A percentile compares a stretch with the other conserved stretches of the same genome.
phyloP scores from a whole-genome alignment of 2,888 invertebrate genomes.

The Platycheirus albimanus region DNA sequence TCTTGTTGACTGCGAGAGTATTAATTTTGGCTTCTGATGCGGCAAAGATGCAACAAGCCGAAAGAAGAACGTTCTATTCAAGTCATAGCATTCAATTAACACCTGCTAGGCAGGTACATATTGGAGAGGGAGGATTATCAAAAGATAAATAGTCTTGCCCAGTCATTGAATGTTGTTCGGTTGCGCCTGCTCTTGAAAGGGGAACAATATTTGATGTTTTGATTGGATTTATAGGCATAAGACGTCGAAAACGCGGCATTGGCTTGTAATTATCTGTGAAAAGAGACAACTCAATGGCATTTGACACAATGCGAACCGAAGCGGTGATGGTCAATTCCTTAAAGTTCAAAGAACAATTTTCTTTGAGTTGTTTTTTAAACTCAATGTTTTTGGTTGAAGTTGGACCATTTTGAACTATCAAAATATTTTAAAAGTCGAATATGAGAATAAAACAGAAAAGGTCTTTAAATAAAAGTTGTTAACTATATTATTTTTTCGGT shows the following conservation, averaged over 20 bases:
- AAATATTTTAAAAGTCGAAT: too few species aligned
- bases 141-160: constrained; percentile 65
- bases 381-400: too few species aligned
- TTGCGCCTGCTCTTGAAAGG: constrained; percentile 30
- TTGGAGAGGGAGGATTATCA: constrained; percentile 51
- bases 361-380: too few species aligned
- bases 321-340: neutral
- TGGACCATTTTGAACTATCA: too few species aligned
- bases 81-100: constrained; percentile 71
- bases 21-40: constrained; percentile 68
- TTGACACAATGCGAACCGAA: constrained; percentile 6
- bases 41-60: constrained; percentile 67
- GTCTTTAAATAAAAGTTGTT: too few species aligned
- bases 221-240: constrained; percentile 56
- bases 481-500: too few species aligned
- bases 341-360: neutral
- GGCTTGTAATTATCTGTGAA: constrained; percentile 26
- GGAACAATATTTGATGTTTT: constrained; percentile 67
- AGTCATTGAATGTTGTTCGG: constrained; percentile 35
- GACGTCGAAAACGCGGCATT: constrained; percentile 13
- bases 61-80: constrained; percentile 64
- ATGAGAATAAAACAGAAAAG: too few species aligned
- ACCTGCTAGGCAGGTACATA: constrained; percentile 66
- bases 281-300: constrained; percentile 15
- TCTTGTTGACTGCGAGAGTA: constrained; percentile 65